Conservation (phyloP, 1,140 invertebrate species). For the Temnothorax curvispinosus region DNA sequence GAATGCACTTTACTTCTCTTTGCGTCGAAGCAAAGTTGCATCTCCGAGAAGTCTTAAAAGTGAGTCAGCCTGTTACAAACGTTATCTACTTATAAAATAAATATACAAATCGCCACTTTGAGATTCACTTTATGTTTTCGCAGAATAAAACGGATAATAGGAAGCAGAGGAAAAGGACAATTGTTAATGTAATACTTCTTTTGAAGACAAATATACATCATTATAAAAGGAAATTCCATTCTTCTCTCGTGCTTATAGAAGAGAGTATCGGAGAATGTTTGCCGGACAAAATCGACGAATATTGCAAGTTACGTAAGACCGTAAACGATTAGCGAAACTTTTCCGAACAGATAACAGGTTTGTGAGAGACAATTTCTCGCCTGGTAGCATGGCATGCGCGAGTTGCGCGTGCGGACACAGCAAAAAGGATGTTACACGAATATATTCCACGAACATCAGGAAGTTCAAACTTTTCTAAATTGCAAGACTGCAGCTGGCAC, state of each 20-base stretch:
- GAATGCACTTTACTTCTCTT: conserved; percentile 15
- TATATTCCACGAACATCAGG: background rate
- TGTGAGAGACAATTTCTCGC: background rate
- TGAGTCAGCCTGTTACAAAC: conserved; percentile 20
- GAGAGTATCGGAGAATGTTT: background rate
- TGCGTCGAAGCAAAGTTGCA: background rate
- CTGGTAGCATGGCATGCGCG: background rate
- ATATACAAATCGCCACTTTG: conserved; percentile 24
- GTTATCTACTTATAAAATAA: conserved; percentile 8
- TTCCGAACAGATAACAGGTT: background rate
- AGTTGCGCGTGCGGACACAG: background rate
- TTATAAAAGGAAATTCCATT: background rate
- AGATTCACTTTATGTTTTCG: background rate
- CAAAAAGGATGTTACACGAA: background rate
- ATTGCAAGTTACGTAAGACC: conserved; percentile 14
- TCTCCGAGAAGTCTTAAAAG: conserved; percentile 8
- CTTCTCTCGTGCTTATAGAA: background rate
- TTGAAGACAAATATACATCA: background rate
- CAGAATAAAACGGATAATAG: background rate
- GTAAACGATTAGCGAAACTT: conserved; percentile 9
- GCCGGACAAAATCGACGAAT: background rate
- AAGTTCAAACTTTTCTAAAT: conserved; percentile 45
- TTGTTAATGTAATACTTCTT: background rate
- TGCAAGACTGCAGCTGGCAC: background rate
- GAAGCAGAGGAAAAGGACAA: background rate